phyloP scores from a whole-genome alignment of 1,140 invertebrate species.

The Sycobia sp. region DNA sequence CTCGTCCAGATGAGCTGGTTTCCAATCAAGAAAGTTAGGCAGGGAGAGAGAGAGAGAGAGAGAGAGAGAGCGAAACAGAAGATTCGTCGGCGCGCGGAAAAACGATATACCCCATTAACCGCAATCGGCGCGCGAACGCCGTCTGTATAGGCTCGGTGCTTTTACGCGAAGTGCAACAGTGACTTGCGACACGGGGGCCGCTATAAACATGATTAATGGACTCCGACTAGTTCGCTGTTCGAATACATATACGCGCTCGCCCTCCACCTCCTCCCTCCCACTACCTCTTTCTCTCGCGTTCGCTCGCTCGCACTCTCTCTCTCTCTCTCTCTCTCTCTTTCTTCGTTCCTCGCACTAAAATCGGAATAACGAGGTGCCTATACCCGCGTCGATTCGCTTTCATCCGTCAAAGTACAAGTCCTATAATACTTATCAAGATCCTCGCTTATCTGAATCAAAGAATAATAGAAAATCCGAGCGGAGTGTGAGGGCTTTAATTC shows the following conservation, averaged over 20 bases:
- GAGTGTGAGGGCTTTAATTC: too few relatives aligned
- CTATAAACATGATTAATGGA: constrained; percentile 60
- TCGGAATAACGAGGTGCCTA: constrained; percentile 54
- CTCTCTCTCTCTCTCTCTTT: constrained; percentile 11
- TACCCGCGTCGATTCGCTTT: constrained; percentile 43
- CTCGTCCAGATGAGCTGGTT: too few relatives aligned
- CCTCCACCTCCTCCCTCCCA: neutral
- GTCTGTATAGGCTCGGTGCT: constrained; percentile 39
- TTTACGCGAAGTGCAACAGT: constrained; percentile 51
- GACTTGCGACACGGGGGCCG: constrained; percentile 56
- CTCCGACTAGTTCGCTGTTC: constrained; percentile 53
- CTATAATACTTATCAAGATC: too few relatives aligned
- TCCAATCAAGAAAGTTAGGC: too few relatives aligned
- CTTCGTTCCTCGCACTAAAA: constrained; percentile 34
- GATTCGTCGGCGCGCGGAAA: too few relatives aligned
- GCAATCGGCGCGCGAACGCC: constrained; percentile 30
- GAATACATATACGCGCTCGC: constrained; percentile 35
- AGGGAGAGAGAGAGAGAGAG: too few relatives aligned
- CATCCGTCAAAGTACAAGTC: constrained; percentile 19
- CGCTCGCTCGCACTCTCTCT: constrained; percentile 37
- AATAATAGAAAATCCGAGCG: too few relatives aligned
- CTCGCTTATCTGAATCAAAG: too few relatives aligned
- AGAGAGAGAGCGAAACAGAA: too few relatives aligned
- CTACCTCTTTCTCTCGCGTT: constrained; percentile 34
- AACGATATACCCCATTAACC: constrained; percentile 44